phyloP scores from a whole-genome alignment of 2,888 invertebrate species.

The Neocrepidodera transversa region DNA sequence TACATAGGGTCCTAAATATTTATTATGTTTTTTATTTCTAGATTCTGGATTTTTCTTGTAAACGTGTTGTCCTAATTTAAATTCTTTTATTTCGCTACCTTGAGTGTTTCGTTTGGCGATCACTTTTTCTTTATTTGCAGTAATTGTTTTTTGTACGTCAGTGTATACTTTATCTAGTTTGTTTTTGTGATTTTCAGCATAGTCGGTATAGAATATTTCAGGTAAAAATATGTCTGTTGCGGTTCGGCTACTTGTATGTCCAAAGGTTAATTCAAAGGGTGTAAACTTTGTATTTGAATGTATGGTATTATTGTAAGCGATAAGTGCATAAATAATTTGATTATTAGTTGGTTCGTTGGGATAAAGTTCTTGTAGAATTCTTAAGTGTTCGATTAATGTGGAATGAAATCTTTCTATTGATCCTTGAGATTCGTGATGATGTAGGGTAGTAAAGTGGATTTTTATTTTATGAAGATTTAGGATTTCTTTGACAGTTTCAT shows the following conservation, averaged over 20 bases:
- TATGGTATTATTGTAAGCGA: conserved; percentile 16
- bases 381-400: conserved; percentile 9
- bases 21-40: conserved; percentile 25
- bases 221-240: conserved; percentile 23
- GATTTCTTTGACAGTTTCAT: conserved; percentile 18
- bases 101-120: conserved; percentile 7
- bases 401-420: conserved; percentile 23
- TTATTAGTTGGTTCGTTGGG: conserved; percentile 3
- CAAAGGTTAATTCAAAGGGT: conserved; percentile 18
- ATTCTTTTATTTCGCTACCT: conserved; percentile 3
- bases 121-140: conserved; percentile 12
- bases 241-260: conserved; percentile 22
- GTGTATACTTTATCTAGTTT: conserved; percentile 18
- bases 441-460: conserved; percentile 26
- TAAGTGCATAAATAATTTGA: neutral
- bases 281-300: conserved; percentile 13
- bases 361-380: conserved; percentile 2
- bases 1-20: conserved; percentile 19
- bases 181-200: conserved; percentile 25
- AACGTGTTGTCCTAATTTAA: conserved; percentile 16
- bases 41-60: conserved; percentile 8
- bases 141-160: conserved; percentile 10
- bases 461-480: conserved; percentile 30
- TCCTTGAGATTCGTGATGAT: conserved; percentile 27
- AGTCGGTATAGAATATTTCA: conserved; percentile 21